Evolutionary conservation across 2,797 vertebrate genomes (phyloP).

Genomic region (Okamejei kenojei): DNA sequence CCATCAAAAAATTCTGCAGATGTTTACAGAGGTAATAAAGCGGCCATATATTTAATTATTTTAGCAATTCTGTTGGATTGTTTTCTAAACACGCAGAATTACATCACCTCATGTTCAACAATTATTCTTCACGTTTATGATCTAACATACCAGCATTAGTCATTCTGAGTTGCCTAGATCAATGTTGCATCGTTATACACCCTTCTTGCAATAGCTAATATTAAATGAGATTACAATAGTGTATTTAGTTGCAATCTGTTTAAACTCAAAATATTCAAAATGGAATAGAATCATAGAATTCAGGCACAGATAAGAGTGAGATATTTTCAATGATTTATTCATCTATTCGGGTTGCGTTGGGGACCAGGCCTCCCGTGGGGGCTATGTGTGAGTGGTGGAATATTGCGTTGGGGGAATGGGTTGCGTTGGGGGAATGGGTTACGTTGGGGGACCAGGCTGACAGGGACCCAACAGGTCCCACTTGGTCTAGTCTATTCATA

Average conservation of each 20-base stretch:
- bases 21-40: slow-evolving; percentile 7
- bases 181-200: not conserved
- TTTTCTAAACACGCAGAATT: not conserved
- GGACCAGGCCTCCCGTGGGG: too few species aligned
- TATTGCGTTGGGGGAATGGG: too few species aligned
- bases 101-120: not conserved
- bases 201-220: not conserved
- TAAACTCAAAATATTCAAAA: not conserved
- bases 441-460: too few species aligned
- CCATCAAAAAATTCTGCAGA: not conserved
- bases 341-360: too few species aligned
- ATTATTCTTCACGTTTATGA: not conserved
- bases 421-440: too few species aligned
- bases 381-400: too few species aligned
- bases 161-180: too few species aligned
- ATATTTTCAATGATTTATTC: too few species aligned
- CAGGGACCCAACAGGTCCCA: too few species aligned
- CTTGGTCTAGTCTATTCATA: too few species aligned
- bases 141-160: too few species aligned
- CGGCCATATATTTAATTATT: not conserved
- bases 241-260: not conserved
- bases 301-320: not conserved
- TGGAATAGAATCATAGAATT: not conserved
- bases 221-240: not conserved
- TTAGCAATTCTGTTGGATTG: not conserved